These are phyloP conservation scores for Tenebrosternarchus preto DNA, from an alignment of 2,113 vertebrate species.

Conservation along the genomic window DNA sequence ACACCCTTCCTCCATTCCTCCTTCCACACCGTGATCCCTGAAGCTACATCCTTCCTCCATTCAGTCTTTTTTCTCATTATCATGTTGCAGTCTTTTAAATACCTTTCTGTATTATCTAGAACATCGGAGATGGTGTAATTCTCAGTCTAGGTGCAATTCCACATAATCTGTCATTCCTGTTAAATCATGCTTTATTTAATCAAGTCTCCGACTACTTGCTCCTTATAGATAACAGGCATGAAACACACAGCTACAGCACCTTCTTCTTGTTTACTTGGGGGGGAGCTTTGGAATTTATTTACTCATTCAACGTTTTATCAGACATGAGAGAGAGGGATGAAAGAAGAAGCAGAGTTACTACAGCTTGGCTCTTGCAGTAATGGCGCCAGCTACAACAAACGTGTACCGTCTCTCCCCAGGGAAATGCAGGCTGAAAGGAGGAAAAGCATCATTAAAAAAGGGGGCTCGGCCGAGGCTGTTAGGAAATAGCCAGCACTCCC, in stretches of 20 bases:
- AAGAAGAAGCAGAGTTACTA: slow-evolving; percentile 7
- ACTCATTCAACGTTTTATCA: neutral
- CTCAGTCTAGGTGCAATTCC: no score
- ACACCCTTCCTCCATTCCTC: neutral
- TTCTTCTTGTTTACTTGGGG: no score
- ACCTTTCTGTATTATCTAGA: neutral
- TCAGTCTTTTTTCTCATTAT: neutral
- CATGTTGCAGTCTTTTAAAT: no score
- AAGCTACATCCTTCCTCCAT: neutral
- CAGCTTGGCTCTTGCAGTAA: slow-evolving; percentile 53
- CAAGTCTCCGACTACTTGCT: no score
- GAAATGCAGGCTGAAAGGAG: slow-evolving; percentile 63
- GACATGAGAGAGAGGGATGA: neutral
- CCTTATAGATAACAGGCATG: no score
- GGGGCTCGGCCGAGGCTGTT: slow-evolving; percentile 59
- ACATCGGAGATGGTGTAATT: neutral
- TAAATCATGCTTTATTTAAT: neutral
- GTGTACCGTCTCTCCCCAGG: slow-evolving; percentile 55
- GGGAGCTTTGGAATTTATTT: neutral
- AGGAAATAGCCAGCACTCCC: neutral
- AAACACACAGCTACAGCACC: no score
- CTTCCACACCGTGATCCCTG: neutral
- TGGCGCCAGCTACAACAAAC: slow-evolving; percentile 59
- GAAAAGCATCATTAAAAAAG: slow-evolving; percentile 69
- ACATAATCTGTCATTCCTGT: neutral